Conservation (phyloP, 2,888 invertebrate species). For the Lochmaea capreae region DNA sequence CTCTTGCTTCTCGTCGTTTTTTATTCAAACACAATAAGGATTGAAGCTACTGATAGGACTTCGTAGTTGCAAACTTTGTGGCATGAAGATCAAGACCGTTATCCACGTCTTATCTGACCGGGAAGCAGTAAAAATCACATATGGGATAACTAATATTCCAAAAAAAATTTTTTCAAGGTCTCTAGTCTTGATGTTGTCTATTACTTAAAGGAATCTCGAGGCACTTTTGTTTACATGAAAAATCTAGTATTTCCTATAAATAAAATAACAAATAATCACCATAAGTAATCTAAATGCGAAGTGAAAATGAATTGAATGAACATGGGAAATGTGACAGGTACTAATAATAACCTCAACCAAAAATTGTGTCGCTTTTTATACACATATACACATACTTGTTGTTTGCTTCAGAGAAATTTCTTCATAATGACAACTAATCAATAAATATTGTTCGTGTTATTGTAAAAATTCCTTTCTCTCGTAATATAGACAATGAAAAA, state of each 20-base stretch:
- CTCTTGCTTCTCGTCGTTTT: too few species aligned
- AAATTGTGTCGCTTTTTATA: background rate
- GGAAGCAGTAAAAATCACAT: too few species aligned
- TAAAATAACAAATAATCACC: background rate
- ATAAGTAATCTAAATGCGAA: background rate
- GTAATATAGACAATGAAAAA: background rate
- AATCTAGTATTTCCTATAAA: background rate
- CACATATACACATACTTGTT: background rate
- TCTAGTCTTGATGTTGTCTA: too few species aligned
- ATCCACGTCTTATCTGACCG: too few species aligned
- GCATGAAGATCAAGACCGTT: too few species aligned
- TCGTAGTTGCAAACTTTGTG: too few species aligned
- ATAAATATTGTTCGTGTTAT: conserved; percentile 1
- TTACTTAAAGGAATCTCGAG: too few species aligned
- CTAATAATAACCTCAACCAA: background rate
- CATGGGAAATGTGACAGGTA: background rate
- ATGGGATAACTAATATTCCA: too few species aligned
- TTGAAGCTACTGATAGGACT: too few species aligned
- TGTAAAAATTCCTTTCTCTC: background rate
- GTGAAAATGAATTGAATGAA: background rate
- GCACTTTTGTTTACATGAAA: too few species aligned
- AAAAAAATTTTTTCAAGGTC: too few species aligned
- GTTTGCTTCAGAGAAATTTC: background rate
- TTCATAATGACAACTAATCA: background rate
- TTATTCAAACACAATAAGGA: too few species aligned